phyloP scores from a whole-genome alignment of 92 coral and sea anemone species.

The Umimayanthus chanpuru region DNA sequence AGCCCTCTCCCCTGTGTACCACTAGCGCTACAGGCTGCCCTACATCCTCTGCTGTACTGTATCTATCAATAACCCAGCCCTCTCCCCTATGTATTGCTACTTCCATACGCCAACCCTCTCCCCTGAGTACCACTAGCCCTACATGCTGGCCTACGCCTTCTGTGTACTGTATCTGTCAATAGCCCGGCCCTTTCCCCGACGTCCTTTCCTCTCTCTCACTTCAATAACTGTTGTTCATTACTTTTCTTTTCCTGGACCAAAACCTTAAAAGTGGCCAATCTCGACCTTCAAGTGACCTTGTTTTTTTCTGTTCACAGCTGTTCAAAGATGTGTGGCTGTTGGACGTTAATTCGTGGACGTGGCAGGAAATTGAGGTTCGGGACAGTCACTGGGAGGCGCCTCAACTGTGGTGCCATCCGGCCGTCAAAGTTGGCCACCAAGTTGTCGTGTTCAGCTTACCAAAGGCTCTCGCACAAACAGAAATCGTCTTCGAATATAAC shows the following conservation, averaged over 20 bases:
- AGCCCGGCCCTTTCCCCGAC: background rate
- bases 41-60: background rate
- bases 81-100: background rate
- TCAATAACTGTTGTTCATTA: background rate
- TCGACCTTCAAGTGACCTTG: background rate
- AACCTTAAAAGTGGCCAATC: background rate
- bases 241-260: background rate
- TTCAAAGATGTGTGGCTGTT: conserved; percentile 95
- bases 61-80: too few species aligned
- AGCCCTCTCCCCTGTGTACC: too few species aligned
- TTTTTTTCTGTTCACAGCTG: conserved; percentile 51
- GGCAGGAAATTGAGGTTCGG: conserved; percentile 83
- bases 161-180: too few species aligned
- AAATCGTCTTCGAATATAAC: conserved; percentile 28
- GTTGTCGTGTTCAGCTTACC: conserved; percentile 54
- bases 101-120: background rate
- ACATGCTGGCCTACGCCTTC: too few species aligned
- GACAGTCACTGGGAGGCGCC: conserved; percentile 83
- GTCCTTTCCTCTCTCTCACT: background rate
- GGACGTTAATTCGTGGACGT: conserved; percentile 79
- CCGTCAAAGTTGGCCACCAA: conserved; percentile 66
- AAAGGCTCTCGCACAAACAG: conserved; percentile 28
- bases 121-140: background rate
- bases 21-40: background rate
- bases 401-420: conserved; percentile 98